phyloP scores from a whole-genome alignment of 2,113 vertebrate species.

The human (Homo sapiens) region GRCh38 chr7:47799001-47799500 shows the following conservation, averaged over 20 bases:
- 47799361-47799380: neutral
- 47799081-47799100: neutral
- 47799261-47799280: neutral
- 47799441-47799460: neutral
- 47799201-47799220: neutral
- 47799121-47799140: neutral
- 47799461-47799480: neutral
- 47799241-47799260: no score
- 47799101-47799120: neutral
- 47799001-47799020: neutral
- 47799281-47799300: neutral
- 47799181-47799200: neutral
- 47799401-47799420: neutral
- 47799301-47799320: neutral
- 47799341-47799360: neutral
- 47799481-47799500: neutral
- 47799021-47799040: neutral
- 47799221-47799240: neutral
- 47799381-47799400: neutral
- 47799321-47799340: neutral
- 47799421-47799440: neutral
- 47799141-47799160: neutral
- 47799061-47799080: neutral
- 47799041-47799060: neutral
- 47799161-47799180: neutral